Base-by-base conservation (phyloP, 2,113 vertebrate species). In the Chloropsis cyanopogon region DNA sequence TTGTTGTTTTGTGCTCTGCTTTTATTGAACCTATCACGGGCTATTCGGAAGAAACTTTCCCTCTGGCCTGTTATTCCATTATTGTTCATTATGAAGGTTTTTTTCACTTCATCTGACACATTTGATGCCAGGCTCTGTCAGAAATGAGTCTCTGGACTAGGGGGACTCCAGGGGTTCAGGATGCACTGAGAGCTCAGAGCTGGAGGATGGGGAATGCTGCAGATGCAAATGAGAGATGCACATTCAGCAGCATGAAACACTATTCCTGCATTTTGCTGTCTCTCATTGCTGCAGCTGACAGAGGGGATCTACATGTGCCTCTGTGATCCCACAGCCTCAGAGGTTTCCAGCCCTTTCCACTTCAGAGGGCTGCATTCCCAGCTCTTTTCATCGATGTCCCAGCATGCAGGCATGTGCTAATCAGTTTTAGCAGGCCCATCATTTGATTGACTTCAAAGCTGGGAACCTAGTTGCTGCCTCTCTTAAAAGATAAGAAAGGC, bases 401-500 rank as follows among this genome's bases (percentile, higher is more conserved):
- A 57, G 16, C 57, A 47, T 35, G 61, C 72, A 93, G 54, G 29
- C 77, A 52, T 84, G 72, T 65, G 61, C 73, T 86, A 86, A 93
- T 86, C 72, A 68, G 52, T 87, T 94, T 93, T 81, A 92, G 44
- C 86, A 92, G 69, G 53, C 18, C 86, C 69, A 75, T 86, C n/a
- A 59, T 82, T 71, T 75, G 60, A 73, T 33, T 47, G 80, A 88
- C 86, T 96, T 96, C 96, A 96, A 94, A 95, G 88, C 85, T 90
- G 41, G 46, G 41, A 88, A 66, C 37, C 12, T 53, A 63, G 47
- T 61, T 81, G 49, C 61, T 68, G 31, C 26, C 21, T 29, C 44
- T 75, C 80, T 88, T 78, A 72, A 86, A 57, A 93, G 90, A 95
- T 90, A 92, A 92, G 90, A 71, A 75, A 72, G 44, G 57, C 41